Percentiles rank a stretch among this genome's conserved stretches.
phyloP scores from a whole-genome alignment of 1,140 invertebrate genomes.

The Drosophila pachea region DNA sequence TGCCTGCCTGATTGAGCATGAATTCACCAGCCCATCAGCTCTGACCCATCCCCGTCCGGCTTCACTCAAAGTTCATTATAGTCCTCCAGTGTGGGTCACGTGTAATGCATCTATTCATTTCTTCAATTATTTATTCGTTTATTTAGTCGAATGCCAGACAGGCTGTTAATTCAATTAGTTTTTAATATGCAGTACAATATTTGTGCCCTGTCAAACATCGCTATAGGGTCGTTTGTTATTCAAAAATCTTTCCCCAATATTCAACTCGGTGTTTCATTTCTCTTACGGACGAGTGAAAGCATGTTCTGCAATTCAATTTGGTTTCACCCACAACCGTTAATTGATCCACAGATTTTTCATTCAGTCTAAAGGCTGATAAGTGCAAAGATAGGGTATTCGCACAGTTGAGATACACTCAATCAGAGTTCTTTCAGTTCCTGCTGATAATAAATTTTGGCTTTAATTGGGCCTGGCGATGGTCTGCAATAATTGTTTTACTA shows the following conservation, averaged over 20 bases:
- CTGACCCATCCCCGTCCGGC: background rate
- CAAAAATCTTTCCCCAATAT: too few species aligned
- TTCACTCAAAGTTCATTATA: too few species aligned
- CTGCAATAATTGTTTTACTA: constrained; percentile 42
- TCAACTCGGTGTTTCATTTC: too few species aligned
- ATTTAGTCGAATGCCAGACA: constrained; percentile 57
- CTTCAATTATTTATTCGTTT: constrained; percentile 30
- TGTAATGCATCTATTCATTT: constrained; percentile 20
- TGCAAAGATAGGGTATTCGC: too few species aligned
- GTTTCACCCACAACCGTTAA: too few species aligned
- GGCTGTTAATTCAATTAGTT: constrained; percentile 73
- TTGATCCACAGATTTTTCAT: too few species aligned
- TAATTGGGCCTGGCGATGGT: constrained; percentile 30
- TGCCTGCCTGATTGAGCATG: constrained; percentile 36
- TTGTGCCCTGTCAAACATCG: constrained; percentile 37
- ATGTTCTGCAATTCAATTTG: too few species aligned
- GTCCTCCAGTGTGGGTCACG: constrained; percentile 1
- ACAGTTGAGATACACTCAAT: too few species aligned
- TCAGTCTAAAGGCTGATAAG: too few species aligned
- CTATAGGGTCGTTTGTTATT: too few species aligned
- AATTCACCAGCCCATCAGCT: background rate
- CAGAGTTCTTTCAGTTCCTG: too few species aligned
- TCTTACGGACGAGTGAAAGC: too few species aligned
- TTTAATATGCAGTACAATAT: constrained; percentile 67
- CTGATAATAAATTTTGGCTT: constrained; percentile 3